phyloP scores from a whole-genome alignment of 1,140 invertebrate species.

The Periplaneta americana region DNA sequence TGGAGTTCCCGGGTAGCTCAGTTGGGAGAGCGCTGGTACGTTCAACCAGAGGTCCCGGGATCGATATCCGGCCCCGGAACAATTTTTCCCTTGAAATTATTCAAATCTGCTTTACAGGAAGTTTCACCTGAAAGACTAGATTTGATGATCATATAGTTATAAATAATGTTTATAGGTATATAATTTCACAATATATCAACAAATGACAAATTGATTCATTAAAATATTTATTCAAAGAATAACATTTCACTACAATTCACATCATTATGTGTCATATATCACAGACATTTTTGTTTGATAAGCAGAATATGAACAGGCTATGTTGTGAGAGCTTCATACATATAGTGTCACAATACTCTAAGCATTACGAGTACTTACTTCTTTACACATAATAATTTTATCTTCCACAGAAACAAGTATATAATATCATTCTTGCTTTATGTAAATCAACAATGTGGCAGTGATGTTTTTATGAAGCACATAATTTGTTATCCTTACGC shows the following conservation, averaged over 20 bases:
- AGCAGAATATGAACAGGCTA: neutral
- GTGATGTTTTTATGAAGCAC: neutral
- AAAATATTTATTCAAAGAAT: neutral
- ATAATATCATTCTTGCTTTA: neutral
- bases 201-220: neutral
- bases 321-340: neutral
- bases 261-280: neutral
- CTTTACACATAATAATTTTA: neutral
- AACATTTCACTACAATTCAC: neutral
- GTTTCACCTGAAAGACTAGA: too few species aligned
- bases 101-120: too few species aligned
- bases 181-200: too few species aligned
- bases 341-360: neutral
- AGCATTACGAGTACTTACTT: neutral
- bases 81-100: too few species aligned
- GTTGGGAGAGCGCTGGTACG: too few species aligned
- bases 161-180: too few species aligned
- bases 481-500: neutral
- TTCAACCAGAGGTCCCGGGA: too few species aligned
- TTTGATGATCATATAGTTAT: too few species aligned
- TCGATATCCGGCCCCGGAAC: too few species aligned
- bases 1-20: too few species aligned
- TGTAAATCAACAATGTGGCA: neutral
- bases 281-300: neutral
- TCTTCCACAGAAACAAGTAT: neutral